Evolutionary conservation across 2,113 vertebrate genomes (phyloP).

Genomic region (Scytalopus superciliaris): DNA sequence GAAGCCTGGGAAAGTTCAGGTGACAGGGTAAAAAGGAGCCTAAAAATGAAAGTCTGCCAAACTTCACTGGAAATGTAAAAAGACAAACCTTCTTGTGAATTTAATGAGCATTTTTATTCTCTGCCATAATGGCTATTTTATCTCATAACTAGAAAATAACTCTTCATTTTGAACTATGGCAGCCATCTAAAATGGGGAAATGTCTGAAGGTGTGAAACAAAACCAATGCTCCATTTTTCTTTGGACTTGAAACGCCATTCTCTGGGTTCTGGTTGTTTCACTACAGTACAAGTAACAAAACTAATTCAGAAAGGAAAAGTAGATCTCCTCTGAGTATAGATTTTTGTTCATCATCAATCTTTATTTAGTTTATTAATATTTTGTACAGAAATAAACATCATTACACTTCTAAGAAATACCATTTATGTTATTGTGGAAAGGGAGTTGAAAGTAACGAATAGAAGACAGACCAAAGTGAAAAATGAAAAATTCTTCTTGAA

Average conservation of each 20-base stretch:
- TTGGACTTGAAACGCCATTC: constrained; percentile 79
- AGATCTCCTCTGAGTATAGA: constrained; percentile 72
- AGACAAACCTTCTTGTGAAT: background rate
- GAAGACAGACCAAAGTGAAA: background rate
- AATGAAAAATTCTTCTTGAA: background rate
- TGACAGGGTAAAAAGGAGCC: background rate
- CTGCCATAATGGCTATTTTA: constrained; percentile 21
- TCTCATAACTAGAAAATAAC: constrained; percentile 25
- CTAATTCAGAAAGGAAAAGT: constrained; percentile 70
- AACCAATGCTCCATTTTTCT: constrained; percentile 76
- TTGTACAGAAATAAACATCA: constrained; percentile 56
- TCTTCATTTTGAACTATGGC: background rate
- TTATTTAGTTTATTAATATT: constrained; percentile 67
- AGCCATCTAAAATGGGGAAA: constrained; percentile 39
- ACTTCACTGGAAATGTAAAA: background rate
- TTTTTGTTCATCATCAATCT: constrained; percentile 66
- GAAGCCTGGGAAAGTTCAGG: background rate
- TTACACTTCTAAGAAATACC: constrained; percentile 56
- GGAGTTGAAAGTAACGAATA: background rate
- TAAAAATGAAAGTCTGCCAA: background rate
- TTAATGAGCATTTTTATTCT: background rate
- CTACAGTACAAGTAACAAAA: constrained; percentile 74
- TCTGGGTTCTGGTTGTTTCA: constrained; percentile 76
- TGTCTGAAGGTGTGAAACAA: constrained; percentile 76
- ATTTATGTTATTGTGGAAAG: constrained; percentile 13